Percentiles rank a stretch among this genome's conserved stretches.
phyloP scores from a whole-genome alignment of 2,797 vertebrate species.

The Tympanoctomys barrerae region DNA sequence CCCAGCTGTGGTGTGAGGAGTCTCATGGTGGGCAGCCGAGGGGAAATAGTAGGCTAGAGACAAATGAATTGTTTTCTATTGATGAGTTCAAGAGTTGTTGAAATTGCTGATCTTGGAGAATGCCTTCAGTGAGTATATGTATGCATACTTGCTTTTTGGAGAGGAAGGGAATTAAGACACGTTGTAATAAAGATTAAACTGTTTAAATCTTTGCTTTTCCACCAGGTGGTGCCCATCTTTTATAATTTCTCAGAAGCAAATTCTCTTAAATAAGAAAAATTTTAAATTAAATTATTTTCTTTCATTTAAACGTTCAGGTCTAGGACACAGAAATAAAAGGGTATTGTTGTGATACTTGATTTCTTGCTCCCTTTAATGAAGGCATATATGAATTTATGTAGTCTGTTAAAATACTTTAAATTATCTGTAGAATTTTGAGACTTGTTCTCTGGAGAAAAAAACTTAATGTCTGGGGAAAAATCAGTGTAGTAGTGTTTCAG shows the following conservation, averaged over 20 bases:
- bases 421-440: constrained; percentile 3
- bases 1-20: not conserved
- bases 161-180: not conserved
- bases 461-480: not conserved
- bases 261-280: constrained; percentile 62
- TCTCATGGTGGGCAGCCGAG: not conserved
- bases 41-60: not conserved
- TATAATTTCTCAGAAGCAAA: constrained; percentile 62
- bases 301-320: not conserved
- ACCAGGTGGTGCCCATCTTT: constrained; percentile 81
- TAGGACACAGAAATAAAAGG: not conserved
- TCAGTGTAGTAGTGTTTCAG: not conserved
- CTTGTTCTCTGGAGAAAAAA: constrained; percentile 38
- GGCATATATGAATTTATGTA: not conserved
- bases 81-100: not conserved
- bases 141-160: not conserved
- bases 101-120: not conserved
- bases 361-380: not conserved
- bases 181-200: constrained; percentile 21
- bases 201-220: constrained; percentile 71
- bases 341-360: constrained; percentile 3
- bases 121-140: no score
- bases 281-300: constrained; percentile 31
- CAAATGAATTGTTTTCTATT: not conserved
- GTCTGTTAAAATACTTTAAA: constrained; percentile 2